Base-by-base conservation (phyloP, 2,888 invertebrate species). In the Tineola bisselliella region DNA sequence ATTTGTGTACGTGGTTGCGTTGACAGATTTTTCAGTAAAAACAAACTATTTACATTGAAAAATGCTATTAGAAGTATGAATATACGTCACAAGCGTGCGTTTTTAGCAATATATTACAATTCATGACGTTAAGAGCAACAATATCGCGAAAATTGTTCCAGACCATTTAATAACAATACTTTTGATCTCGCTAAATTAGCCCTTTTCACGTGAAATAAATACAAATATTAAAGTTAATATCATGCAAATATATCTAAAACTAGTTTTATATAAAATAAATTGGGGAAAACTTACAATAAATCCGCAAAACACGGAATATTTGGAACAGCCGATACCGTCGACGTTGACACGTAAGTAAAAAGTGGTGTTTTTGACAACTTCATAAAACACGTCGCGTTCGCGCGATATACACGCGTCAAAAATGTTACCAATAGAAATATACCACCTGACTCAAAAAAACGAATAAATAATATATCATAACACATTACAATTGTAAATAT, bases 301-400 rank as follows among this genome's bases (percentile, higher is more conserved):
- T 72, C 80, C 80, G 73, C 83, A 81, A 84, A 81, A 81, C 81
- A 81, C 72, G 70, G 83, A 86, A 82, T 72, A 69, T 66, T 67
- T 76, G 83, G 83, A 25, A 70, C 70, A 75, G 77, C 71, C 81
- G 81, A 74, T 71, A 25, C 80, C 44, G 79, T 69, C 70, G 75
- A 67, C 69, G 74, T 78, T 84, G 86, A 87, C 86, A 87, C 86
- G 86, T 87, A 84, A 77, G 75, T 81, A 82, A 81, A 86, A 84
- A 48, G 13, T 33, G 79, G 79, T 81, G 77, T 68, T 72, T 54
- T 38, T 18, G 70, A 58, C 58, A 31, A 33, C 13, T 58, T 58
- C 31, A 33, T 33, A 33, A 57, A n/a, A 70, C 69, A 72, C 70
- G 72, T 70, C 71, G 69, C 68, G 62, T 62, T 58, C 59, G 64